Evolutionary conservation across 2,113 vertebrate species (phyloP).

Genomic region (Haemorhous mexicanus): DNA sequence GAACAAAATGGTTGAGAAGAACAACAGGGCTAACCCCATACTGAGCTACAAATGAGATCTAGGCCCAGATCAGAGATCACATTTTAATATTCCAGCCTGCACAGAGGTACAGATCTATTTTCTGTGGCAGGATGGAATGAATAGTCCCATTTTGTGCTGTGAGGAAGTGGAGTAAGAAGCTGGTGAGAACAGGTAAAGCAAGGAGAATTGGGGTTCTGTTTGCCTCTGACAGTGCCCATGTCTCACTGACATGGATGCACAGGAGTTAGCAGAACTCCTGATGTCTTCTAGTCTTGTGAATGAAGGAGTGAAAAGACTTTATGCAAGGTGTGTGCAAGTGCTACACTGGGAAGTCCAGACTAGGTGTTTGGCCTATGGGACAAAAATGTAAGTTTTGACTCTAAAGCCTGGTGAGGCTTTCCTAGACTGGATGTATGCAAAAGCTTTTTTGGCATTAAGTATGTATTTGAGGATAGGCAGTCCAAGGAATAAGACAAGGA

Average conservation of each 20-base stretch:
- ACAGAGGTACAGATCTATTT: not conserved
- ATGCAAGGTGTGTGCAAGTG: not conserved
- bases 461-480: not conserved
- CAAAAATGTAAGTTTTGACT: not conserved
- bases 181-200: not conserved
- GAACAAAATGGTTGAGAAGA: slow-evolving; percentile 53
- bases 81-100: slow-evolving; percentile 21
- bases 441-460: not conserved
- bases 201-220: not conserved
- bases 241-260: not conserved
- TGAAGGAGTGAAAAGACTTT: not conserved
- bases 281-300: not conserved
- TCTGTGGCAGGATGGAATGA: not conserved
- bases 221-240: not conserved
- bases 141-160: not conserved
- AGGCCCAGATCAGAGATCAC: slow-evolving; percentile 43
- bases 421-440: not conserved
- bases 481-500: not conserved
- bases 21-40: slow-evolving; percentile 24
- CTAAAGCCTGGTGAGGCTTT: not conserved
- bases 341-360: not conserved
- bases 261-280: not conserved
- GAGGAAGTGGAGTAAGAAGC: not conserved
- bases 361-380: not conserved
- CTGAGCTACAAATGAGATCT: slow-evolving; percentile 42